A percentile compares a stretch with the other conserved stretches of the same genome.
Evolutionary conservation across 2,797 vertebrate genomes (phyloP).

Genomic region (Ficedula albicollis): DNA sequence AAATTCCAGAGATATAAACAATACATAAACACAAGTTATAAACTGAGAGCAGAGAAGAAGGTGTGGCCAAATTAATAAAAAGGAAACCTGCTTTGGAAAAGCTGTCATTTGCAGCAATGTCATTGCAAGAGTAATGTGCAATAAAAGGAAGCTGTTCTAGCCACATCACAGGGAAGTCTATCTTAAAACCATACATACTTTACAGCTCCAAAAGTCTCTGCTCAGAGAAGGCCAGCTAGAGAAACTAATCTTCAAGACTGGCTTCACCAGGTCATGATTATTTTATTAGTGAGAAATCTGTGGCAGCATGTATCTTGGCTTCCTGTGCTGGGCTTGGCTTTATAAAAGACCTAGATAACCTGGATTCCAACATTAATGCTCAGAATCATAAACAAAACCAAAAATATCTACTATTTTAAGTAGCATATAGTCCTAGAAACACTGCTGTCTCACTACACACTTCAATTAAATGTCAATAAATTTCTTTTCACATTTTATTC

Average conservation of each 20-base stretch:
- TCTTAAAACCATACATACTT: neutral
- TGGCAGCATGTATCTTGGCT: neutral
- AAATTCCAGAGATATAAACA: neutral
- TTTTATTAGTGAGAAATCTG: neutral
- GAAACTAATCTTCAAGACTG: neutral
- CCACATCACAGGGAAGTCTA: neutral
- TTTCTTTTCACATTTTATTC: neutral
- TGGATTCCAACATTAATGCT: neutral
- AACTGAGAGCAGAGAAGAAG: neutral
- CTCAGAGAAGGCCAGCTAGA: neutral
- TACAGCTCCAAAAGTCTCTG: neutral
- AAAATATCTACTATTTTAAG: neutral
- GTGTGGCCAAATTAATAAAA: neutral
- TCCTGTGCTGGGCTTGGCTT: neutral
- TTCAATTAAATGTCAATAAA: neutral
- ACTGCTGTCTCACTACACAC: neutral
- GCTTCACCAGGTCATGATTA: neutral
- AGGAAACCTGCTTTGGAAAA: neutral
- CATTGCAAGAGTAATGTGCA: neutral
- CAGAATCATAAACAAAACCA: neutral
- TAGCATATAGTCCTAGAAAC: neutral
- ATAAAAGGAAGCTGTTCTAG: neutral
- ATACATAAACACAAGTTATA: neutral
- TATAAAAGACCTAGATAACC: neutral
- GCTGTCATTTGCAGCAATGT: neutral